Conservation (phyloP, 2,888 invertebrate species). For the Strigamia transsilvanica region DNA sequence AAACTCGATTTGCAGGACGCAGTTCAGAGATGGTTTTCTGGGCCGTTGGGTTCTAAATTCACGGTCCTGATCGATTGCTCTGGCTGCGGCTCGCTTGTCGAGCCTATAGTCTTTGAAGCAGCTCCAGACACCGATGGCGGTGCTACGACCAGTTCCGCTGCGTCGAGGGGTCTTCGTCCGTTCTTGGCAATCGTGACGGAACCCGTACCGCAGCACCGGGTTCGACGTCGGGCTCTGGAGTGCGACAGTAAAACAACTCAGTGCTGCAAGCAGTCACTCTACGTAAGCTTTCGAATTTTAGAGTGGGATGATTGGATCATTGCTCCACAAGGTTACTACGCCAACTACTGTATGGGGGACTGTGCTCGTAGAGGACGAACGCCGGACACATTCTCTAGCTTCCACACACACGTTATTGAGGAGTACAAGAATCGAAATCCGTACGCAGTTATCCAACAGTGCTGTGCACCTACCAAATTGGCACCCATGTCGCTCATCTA, state of each 20-base stretch:
- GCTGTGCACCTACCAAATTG: constrained; percentile 91
- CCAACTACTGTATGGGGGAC: constrained; percentile 91
- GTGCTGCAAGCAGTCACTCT: constrained; percentile 89
- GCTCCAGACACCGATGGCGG: constrained; percentile 39
- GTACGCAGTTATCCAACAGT: constrained; percentile 78
- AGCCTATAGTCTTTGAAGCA: constrained; percentile 59
- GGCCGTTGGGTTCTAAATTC: constrained; percentile 68
- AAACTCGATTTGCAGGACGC: constrained; percentile 83
- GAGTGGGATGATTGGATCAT: constrained; percentile 82
- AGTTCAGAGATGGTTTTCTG: constrained; percentile 75
- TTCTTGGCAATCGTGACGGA: constrained; percentile 84
- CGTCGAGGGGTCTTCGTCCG: constrained; percentile 71
- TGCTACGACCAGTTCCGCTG: constrained; percentile 43
- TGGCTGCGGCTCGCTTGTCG: constrained; percentile 62
- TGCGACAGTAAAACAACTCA: constrained; percentile 77
- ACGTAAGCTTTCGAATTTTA: constrained; percentile 87
- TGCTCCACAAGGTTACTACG: constrained; percentile 79
- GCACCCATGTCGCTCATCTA: constrained; percentile 92
- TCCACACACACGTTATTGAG: constrained; percentile 90
- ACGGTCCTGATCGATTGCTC: constrained; percentile 74
- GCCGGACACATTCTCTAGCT: constrained; percentile 83
- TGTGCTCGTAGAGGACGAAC: constrained; percentile 80
- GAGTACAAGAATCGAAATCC: constrained; percentile 75
- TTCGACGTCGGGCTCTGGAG: constrained; percentile 83
- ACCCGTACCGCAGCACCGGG: constrained; percentile 71